Percentiles rank a stretch among this genome's conserved stretches.
phyloP scores from a whole-genome alignment of 2,113 vertebrate genomes.

The Carassius gibelio region DNA sequence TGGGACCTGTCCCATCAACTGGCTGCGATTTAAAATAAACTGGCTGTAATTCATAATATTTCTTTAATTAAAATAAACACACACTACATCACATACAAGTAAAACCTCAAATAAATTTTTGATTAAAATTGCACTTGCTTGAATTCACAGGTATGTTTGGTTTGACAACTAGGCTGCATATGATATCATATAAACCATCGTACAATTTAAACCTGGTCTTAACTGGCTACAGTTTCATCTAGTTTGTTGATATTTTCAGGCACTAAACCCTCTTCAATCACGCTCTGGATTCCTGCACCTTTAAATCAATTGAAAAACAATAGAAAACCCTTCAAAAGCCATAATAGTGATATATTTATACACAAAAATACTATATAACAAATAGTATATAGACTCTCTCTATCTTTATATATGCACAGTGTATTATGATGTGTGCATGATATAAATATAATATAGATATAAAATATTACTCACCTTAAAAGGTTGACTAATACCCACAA shows the following conservation, averaged over 20 bases:
- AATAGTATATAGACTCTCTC: no score
- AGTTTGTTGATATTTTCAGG: constrained; percentile 62
- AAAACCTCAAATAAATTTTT: background rate
- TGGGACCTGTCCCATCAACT: background rate
- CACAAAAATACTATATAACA: no score
- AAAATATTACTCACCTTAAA: constrained; percentile 81
- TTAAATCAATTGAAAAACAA: background rate
- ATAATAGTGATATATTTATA: background rate
- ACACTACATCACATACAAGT: background rate
- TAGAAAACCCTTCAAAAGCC: background rate
- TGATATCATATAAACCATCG: background rate
- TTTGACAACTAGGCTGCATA: background rate
- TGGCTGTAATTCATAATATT: background rate
- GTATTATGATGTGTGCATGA: background rate
- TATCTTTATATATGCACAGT: no score
- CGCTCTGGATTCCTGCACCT: constrained; percentile 71
- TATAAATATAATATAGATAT: no score
- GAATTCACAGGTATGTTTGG: background rate
- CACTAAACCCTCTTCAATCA: constrained; percentile 67
- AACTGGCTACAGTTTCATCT: constrained; percentile 50
- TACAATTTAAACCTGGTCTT: constrained; percentile 25
- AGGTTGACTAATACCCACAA: constrained; percentile 87
- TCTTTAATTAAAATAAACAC: background rate
- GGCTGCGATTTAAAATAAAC: background rate
- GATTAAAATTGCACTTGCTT: constrained; percentile 50